Evolutionary conservation across 2,113 vertebrate species (phyloP), one percentile per base, ranked within the genome.

Genomic region (Oncorhynchus nerka): DNA sequence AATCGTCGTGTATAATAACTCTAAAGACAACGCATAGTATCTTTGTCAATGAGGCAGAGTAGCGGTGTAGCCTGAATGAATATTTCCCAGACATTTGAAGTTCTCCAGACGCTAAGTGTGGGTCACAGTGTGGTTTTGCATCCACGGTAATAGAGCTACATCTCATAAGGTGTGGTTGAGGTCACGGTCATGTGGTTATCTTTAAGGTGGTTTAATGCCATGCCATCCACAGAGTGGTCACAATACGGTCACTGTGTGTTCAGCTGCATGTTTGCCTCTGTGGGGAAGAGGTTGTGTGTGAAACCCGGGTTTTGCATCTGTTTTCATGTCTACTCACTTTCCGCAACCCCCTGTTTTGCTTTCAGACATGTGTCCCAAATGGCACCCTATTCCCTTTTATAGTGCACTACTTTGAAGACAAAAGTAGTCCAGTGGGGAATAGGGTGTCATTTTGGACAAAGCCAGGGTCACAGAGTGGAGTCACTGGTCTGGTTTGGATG

Each of bases 41-140:
- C 51, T 19, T 55, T 55, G 51, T 19, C 51, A 19, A 55, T 15
- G 5, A 19, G 5, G 3, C 16, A 55, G 51, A 15, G 16, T 19
- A 19, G 16, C 12, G 15, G 13, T 55, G 51, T 19, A 55, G 51
- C 51, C 51, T 5, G 32, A 26, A 66, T 22, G 7, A 69, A 20
- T 3, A 68, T 77, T 73, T 64, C 22, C 74, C 73, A 80, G 84
- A 89, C 71, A 48, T 83, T 83, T 88, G 90, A 90, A 89, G 82
- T 89, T 89, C 87, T 89, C 87, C 87, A 78, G 74, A 82, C 77
- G 74, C 81, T 71, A 73, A 19, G 59, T 75, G 77, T 87, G 67
- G 28, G 28, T 89, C 84, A 84, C 84, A 74, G 88, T 71, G 85
- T 85, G 82, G 70, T 77, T 85, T 66, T 73, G 75, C 84, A 76